Conservation (phyloP, 1,140 invertebrate species). For the Aphaenogaster floridana region DNA sequence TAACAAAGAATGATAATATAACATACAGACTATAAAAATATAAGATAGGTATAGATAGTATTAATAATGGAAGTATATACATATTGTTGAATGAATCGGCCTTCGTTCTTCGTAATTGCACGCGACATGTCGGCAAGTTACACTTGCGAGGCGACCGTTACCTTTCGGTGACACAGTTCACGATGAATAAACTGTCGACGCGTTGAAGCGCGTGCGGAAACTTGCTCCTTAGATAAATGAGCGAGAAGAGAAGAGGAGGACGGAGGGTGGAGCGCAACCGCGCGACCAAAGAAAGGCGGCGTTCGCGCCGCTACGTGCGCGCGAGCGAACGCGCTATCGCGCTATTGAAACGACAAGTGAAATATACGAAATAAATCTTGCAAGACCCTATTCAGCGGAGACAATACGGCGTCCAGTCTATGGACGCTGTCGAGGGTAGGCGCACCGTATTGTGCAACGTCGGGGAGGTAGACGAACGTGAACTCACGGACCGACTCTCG, state of each 20-base stretch:
- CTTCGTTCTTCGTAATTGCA: constrained; percentile 44
- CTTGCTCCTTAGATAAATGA: constrained; percentile 62
- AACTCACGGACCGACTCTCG: constrained; percentile 81
- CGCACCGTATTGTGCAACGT: constrained; percentile 83
- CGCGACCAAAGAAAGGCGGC: constrained; percentile 70
- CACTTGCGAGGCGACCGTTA: constrained; percentile 42
- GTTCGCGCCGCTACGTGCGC: constrained; percentile 63
- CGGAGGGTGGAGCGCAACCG: constrained; percentile 45
- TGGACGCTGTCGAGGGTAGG: constrained; percentile 83
- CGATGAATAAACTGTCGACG: constrained; percentile 64
- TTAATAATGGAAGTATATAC: neutral
- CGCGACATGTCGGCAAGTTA: constrained; percentile 41
- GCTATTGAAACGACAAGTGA: constrained; percentile 87
- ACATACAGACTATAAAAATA: neutral
- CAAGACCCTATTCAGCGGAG: constrained; percentile 86
- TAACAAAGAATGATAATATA: neutral
- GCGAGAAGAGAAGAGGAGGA: constrained; percentile 37
- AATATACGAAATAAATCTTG: constrained; percentile 88
- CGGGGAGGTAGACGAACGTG: constrained; percentile 76
- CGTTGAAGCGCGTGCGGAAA: constrained; percentile 58
- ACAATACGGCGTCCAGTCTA: constrained; percentile 86
- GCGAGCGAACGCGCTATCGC: constrained; percentile 79
- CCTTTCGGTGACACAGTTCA: constrained; percentile 64
- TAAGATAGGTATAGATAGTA: neutral
- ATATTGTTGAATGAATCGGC: neutral